phyloP scores from a whole-genome alignment of 2,797 vertebrate genomes.

The Pyrocephalus nanus region DNA sequence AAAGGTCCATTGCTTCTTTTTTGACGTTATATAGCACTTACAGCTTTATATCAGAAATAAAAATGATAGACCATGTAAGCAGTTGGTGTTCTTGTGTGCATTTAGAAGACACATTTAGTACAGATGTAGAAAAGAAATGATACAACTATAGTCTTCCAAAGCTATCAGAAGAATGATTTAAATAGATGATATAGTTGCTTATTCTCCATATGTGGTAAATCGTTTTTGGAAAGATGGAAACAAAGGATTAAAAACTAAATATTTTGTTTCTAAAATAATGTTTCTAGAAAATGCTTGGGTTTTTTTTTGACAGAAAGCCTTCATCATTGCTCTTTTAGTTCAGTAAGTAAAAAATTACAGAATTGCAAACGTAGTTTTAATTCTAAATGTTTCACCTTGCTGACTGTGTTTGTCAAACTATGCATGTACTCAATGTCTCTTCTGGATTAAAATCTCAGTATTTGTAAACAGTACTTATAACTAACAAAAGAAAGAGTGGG shows the following conservation, averaged over 20 bases:
- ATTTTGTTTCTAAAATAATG: background rate
- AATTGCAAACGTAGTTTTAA: background rate
- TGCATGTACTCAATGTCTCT: background rate
- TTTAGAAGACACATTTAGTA: background rate
- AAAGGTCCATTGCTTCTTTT: background rate
- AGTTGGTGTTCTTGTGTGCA: background rate
- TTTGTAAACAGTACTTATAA: background rate
- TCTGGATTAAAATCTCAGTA: background rate
- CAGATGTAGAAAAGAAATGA: background rate
- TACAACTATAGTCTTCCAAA: background rate
- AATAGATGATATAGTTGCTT: background rate
- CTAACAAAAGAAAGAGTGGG: background rate
- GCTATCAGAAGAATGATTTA: background rate
- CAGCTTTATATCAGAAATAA: background rate
- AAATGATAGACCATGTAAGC: background rate
- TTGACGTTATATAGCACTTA: background rate
- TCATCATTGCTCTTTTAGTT: background rate
- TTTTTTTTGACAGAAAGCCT: background rate
- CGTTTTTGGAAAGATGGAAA: background rate
- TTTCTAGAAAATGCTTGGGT: background rate
- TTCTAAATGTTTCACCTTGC: background rate
- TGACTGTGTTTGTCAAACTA: background rate
- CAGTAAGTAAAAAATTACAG: background rate
- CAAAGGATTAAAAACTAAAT: background rate
- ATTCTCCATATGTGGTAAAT: background rate